phyloP scores from a whole-genome alignment of 2,888 invertebrate species.

The Gisinianus flammeolus region DNA sequence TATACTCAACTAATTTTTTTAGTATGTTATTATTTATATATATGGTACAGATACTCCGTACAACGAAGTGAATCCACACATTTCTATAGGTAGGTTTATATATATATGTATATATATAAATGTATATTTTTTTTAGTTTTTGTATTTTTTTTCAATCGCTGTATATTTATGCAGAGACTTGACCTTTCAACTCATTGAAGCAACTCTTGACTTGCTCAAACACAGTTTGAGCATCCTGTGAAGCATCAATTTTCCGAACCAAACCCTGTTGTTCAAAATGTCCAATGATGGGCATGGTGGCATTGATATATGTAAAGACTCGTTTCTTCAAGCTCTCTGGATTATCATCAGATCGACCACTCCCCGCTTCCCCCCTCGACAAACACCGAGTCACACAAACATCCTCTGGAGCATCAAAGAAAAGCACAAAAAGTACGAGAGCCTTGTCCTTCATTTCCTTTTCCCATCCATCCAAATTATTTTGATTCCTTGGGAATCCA shows the following conservation, averaged over 20 bases:
- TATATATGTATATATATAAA: too few species aligned
- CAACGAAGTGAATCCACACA: too few species aligned
- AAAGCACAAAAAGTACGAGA: slow-evolving; percentile 83
- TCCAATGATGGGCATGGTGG: slow-evolving; percentile 88
- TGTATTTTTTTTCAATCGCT: background rate
- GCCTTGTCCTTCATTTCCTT: slow-evolving; percentile 80
- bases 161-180: background rate
- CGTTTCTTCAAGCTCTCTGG: slow-evolving; percentile 83
- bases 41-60: too few species aligned
- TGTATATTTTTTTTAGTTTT: too few species aligned
- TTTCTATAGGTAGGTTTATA: too few species aligned
- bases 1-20: too few species aligned
- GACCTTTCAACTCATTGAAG: background rate
- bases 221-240: slow-evolving; percentile 71
- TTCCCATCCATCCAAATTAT: slow-evolving; percentile 96
- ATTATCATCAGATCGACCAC: slow-evolving; percentile 95
- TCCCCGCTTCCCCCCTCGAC: slow-evolving; percentile 79
- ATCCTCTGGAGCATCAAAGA: slow-evolving; percentile 86
- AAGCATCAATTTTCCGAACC: slow-evolving; percentile 78
- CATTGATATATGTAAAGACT: slow-evolving; percentile 81
- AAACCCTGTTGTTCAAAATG: slow-evolving; percentile 75
- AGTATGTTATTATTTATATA: too few species aligned
- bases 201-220: slow-evolving; percentile 23
- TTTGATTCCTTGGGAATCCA: slow-evolving; percentile 96
- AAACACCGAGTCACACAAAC: slow-evolving; percentile 86